Base-by-base conservation (phyloP, 2,113 vertebrate genomes). In the Buteo buteo region DNA sequence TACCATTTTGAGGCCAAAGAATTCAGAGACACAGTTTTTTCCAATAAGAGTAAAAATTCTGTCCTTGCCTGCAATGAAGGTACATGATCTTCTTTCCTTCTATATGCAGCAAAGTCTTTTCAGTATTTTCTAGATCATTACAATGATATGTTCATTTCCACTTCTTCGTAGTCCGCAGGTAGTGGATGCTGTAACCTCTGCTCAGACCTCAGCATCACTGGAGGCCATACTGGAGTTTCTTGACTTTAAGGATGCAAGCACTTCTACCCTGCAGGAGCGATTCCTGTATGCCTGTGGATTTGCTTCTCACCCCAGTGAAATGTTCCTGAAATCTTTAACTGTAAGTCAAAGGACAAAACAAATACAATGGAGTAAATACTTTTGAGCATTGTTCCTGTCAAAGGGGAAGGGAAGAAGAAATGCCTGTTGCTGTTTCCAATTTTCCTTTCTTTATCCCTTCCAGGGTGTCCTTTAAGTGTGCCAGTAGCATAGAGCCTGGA, bases 201-300 rank as follows among this genome's bases (percentile, higher is more conserved):
- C 99, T 73, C 99, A 99, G 97, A 99, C 99, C 5, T 61, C 97
- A n/a, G 98, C 97, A 62, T 99, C 99, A 3, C 95, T 99, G 74
- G 98, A 99, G 31, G 99, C 99, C 9, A 81, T 99, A 38, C 94
- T 99, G 92, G 97, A 99, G 62, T 99, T 99, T 93, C 96, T 99
- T 77, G 99, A 99, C 98, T 99, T 99, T 95, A 99, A 98, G 32
- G 99, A 99, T 64, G 90, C 97, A 79, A 98, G 98, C 54, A 97
- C 97, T 61, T 77, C 98, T 38, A 32, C 98, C 55, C 98, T 99
- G 66, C 99, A 99, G 97, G 99, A 99, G 88, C 97, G 99, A 45
- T 99, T 99, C 91, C 99, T 99, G 26, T 99, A 99, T 25, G 99
- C 99, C 59, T 99, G 99, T 88, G 99, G 99, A 73, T 99, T 99